Evolutionary conservation across 1,140 invertebrate species (phyloP).

Genomic region (Aphelinus atriplicis): DNA sequence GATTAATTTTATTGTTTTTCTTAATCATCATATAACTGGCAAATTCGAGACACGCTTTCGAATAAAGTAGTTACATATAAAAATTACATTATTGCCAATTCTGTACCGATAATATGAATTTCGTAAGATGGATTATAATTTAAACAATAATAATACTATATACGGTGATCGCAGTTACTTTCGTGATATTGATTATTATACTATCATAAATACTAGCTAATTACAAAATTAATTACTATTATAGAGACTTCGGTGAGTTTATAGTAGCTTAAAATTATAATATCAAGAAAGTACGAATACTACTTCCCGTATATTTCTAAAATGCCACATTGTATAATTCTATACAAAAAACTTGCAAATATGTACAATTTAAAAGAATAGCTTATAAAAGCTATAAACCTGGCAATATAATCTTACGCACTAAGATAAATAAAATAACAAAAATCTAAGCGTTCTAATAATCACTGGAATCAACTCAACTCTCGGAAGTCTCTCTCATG

Average conservation of each 20-base stretch:
- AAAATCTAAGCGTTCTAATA: slow-evolving; percentile 33
- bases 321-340: slow-evolving; percentile 26
- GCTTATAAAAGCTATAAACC: slow-evolving; percentile 16
- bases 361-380: slow-evolving; percentile 36
- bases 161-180: slow-evolving; percentile 42
- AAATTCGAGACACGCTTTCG: slow-evolving; percentile 43
- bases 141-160: slow-evolving; percentile 58
- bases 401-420: slow-evolving; percentile 7
- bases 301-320: slow-evolving; percentile 19
- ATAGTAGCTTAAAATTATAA: slow-evolving; percentile 7
- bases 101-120: slow-evolving; percentile 31
- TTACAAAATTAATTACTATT: slow-evolving; percentile 57
- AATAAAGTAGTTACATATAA: slow-evolving; percentile 45
- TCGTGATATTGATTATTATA: slow-evolving; percentile 48
- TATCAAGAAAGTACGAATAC: slow-evolving; percentile 16
- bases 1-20: slow-evolving; percentile 40
- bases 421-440: slow-evolving; percentile 36
- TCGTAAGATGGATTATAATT: slow-evolving; percentile 50
- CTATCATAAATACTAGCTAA: slow-evolving; percentile 63
- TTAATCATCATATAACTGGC: slow-evolving; percentile 37
- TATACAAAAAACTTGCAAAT: slow-evolving; percentile 34
- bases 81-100: slow-evolving; percentile 59
- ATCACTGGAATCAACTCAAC: slow-evolving; percentile 37
- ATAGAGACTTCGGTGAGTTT: slow-evolving; percentile 40
- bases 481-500: slow-evolving; percentile 41